Base-by-base conservation (phyloP, 2,888 invertebrate species). In the Brachyopa scutellaris region DNA sequence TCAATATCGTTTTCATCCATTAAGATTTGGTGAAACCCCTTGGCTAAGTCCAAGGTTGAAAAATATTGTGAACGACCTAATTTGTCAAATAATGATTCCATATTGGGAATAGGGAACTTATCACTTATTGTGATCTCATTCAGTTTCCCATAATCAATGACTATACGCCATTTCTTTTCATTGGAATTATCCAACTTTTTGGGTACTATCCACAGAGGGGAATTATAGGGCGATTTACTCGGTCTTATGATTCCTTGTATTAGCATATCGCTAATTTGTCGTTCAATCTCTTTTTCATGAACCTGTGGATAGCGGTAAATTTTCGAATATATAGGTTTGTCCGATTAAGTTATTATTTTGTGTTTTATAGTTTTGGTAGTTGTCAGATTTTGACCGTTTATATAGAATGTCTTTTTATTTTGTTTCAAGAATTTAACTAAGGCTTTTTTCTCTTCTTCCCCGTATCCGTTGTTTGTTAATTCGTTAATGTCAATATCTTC, bases 241-340 rank as follows among this genome's bases (percentile, higher is more conserved):
- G 47, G 51, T n/a, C 55, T 26, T 45, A 67, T 59, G 15, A 66
- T 73, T 19, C 61, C 59, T 4, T 78, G 42, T 1, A 42, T 8
- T 7, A 72, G 23, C 62, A 61, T 45, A 19, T 61, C 29, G 1
- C 9, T 19, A 11, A 61, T 45, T 23, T 76, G 82, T 7, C 47
- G 33, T 17, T 76, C 49, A n/a, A 83, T 73, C 29, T 84, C 80
- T 9, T 73, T 51, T 23, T 84, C 74, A 9, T 70, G 73, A 2
- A 69, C 40, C 26, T 80, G 61, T 5, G 83, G 84, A 59, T 80
- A 79, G 4, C 66, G 40, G 13, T 84, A 83, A 13, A 66, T 64
- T 67, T 57, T 77, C n/a, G 64, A 70, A 51, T 61, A 84, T 40
- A 69, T 38, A 1, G 69, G 67, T 13, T 66, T 74, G 9, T 62